phyloP scores from a whole-genome alignment of 2,797 vertebrate genomes.

The Atherinosoma microstoma region DNA sequence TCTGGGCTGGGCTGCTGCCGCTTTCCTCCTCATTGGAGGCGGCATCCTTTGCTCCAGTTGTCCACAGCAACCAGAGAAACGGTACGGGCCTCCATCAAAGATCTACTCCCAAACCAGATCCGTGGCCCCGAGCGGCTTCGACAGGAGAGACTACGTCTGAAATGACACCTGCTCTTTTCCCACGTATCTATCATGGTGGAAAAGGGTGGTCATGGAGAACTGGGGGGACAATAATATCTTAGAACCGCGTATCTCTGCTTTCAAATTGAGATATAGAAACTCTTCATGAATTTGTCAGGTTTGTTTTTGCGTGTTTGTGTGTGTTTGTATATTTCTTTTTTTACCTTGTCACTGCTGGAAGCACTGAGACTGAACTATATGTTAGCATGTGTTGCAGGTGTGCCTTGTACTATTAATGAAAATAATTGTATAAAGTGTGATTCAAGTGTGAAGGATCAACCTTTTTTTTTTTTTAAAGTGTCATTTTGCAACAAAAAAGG shows the following conservation, averaged over 20 bases:
- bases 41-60: conserved; percentile 90
- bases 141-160: conserved; percentile 92
- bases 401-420: neutral
- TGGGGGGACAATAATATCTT: neutral
- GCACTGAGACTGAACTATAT: conserved; percentile 4
- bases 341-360: neutral
- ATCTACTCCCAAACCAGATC: conserved; percentile 87
- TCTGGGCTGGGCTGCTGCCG: conserved; percentile 90
- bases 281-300: neutral
- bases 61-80: conserved; percentile 85
- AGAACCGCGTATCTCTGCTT: neutral
- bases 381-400: neutral
- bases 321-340: neutral
- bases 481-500: neutral
- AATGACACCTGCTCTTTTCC: conserved; percentile 16
- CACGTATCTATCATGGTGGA: neutral
- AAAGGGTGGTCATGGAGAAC: neutral
- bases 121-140: conserved; percentile 77
- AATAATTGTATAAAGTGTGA: conserved; percentile 15
- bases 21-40: conserved; percentile 89
- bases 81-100: conserved; percentile 81
- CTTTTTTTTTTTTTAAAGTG: neutral
- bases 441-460: neutral
- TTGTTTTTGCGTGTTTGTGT: neutral
- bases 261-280: conserved; percentile 5